These are phyloP conservation scores for Aramus guarauna DNA, from an alignment of 2,113 vertebrate species.

Conservation along the genomic window DNA sequence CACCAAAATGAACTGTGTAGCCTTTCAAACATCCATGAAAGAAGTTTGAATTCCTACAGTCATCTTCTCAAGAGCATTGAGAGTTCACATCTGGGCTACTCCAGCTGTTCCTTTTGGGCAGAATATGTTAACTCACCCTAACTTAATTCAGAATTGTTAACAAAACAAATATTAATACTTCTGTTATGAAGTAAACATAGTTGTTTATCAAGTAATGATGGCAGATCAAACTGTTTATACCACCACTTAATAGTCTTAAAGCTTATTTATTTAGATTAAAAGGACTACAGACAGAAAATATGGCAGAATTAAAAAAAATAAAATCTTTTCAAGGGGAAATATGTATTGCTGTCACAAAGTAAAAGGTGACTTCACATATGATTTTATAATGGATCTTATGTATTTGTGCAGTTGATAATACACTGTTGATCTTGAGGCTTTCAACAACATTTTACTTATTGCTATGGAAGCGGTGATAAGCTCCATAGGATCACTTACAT, in stretches of 20 bases:
- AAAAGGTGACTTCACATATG: neutral
- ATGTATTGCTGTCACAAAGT: neutral
- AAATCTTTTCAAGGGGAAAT: neutral
- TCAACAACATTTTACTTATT: neutral
- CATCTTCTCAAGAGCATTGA: neutral
- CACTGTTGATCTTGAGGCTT: neutral
- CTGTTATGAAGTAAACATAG: neutral
- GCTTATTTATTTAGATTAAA: neutral
- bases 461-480: neutral
- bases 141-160: neutral
- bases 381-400: neutral
- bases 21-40: neutral
- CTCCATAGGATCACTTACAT: constrained; percentile 16
- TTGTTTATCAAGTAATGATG: neutral
- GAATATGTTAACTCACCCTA: neutral
- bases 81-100: neutral
- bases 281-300: neutral
- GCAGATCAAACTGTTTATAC: neutral
- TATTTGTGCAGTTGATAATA: neutral
- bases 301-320: neutral
- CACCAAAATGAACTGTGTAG: neutral
- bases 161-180: neutral
- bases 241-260: neutral
- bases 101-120: neutral
- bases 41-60: neutral